phyloP scores from a whole-genome alignment of 1,140 invertebrate species.

The Drosophila pachea region DNA sequence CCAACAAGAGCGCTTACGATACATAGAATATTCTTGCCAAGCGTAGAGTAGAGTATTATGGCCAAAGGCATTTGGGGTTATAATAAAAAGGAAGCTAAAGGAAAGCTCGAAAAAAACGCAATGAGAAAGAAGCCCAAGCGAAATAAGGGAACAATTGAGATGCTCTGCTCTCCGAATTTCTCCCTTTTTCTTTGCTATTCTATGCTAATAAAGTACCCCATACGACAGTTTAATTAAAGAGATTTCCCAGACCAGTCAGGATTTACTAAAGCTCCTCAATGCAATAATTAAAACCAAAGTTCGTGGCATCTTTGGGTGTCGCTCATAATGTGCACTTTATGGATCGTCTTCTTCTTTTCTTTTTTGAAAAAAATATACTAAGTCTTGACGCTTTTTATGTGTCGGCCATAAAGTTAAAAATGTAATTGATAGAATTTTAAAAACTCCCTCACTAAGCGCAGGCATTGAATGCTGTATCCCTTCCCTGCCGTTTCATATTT shows the following conservation, averaged over 20 bases:
- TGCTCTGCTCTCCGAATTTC: conserved; percentile 9
- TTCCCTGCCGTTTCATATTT: neutral
- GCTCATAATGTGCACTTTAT: conserved; percentile 54
- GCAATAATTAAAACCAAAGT: conserved; percentile 64
- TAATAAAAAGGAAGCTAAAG: conserved; percentile 46
- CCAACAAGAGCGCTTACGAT: conserved; percentile 30
- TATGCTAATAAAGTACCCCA: conserved; percentile 67
- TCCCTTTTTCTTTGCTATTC: conserved; percentile 34
- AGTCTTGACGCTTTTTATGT: conserved; percentile 48
- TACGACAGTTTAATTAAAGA: conserved; percentile 69
- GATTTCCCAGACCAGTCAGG: conserved; percentile 15
- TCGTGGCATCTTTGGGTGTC: conserved; percentile 26
- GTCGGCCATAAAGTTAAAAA: conserved; percentile 56
- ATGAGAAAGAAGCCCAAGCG: conserved; percentile 23
- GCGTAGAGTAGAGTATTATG: conserved; percentile 58
- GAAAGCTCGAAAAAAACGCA: conserved; percentile 32
- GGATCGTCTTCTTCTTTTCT: conserved; percentile 1
- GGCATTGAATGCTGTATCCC: conserved; percentile 1
- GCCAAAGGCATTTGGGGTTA: conserved; percentile 69
- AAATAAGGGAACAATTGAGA: conserved; percentile 43
- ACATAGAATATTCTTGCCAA: conserved; percentile 66
- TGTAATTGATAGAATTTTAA: conserved; percentile 77
- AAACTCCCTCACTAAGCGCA: conserved; percentile 21
- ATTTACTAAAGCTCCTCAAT: conserved; percentile 31
- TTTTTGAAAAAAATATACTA: conserved; percentile 31